These are phyloP conservation scores for Callipepla squamata DNA, from an alignment of 2,113 vertebrate species.

Conservation along the genomic window DNA sequence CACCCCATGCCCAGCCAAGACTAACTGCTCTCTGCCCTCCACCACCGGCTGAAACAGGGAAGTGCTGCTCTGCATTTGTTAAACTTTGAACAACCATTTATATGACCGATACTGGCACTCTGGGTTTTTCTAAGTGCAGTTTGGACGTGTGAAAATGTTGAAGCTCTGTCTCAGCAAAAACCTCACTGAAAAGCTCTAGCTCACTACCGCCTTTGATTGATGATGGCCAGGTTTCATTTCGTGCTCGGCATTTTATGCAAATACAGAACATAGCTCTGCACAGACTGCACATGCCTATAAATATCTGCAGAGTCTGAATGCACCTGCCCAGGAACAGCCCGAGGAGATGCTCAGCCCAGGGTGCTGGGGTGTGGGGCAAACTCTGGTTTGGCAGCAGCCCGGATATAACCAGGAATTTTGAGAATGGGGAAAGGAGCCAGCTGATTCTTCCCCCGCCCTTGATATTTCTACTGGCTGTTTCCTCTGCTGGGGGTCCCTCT, in stretches of 20 bases:
- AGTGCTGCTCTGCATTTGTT: conserved; percentile 26
- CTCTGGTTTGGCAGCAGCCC: conserved; percentile 1
- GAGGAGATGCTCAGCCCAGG: neutral
- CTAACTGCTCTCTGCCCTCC: neutral
- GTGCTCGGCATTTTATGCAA: neutral
- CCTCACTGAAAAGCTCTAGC: neutral
- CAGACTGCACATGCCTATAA: neutral
- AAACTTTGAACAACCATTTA: conserved; percentile 6
- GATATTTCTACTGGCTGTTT: neutral
- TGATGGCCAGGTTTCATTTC: conserved; percentile 29
- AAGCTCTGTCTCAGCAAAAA: conserved; percentile 23
- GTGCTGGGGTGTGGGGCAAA: neutral
- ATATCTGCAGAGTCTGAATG: neutral
- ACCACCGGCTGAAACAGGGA: conserved; percentile 6
- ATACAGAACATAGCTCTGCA: neutral
- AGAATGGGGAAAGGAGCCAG: neutral
- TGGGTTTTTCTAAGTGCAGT: neutral
- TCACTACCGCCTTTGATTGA: conserved; percentile 32
- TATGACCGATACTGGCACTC: neutral
- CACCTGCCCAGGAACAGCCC: neutral
- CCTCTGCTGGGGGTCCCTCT: neutral
- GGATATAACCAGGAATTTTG: conserved; percentile 8
- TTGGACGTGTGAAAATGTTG: conserved; percentile 1
- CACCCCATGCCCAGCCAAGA: neutral
- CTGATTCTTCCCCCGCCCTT: neutral